phyloP scores from a whole-genome alignment of 1,140 invertebrate species.

The Frieseomelitta varia region DNA sequence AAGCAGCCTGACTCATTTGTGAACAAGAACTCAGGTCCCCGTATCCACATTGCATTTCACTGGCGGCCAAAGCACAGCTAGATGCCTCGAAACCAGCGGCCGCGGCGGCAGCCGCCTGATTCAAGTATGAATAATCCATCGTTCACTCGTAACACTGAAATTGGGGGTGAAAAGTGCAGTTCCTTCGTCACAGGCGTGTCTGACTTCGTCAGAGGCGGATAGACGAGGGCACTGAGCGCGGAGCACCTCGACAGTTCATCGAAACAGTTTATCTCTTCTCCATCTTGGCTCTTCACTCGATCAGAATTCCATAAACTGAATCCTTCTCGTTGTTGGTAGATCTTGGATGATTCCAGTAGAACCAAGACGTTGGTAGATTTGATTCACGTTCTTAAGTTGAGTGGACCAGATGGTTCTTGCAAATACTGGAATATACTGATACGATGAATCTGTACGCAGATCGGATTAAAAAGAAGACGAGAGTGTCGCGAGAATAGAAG shows the following conservation, averaged over 20 bases:
- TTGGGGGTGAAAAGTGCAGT: not conserved
- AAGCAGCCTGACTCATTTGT: constrained; percentile 91
- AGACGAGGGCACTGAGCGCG: not conserved
- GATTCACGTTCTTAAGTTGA: not conserved
- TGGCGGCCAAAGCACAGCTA: constrained; percentile 85
- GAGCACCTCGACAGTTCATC: constrained; percentile 26
- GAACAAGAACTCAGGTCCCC: constrained; percentile 92
- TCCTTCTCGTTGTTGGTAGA: not conserved
- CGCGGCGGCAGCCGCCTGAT: constrained; percentile 85
- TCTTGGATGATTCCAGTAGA: not conserved
- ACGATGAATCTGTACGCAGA: not conserved
- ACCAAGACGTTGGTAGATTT: not conserved
- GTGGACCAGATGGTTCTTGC: not conserved
- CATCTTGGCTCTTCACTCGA: not conserved
- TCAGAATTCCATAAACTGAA: not conserved
- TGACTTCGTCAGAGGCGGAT: not conserved
- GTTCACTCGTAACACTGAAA: constrained; percentile 1
- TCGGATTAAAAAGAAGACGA: not conserved
- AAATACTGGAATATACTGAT: not conserved
- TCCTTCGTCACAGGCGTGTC: not conserved
- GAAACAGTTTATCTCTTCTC: not conserved
- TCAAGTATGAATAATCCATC: constrained; percentile 89
- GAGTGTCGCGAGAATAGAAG: not conserved
- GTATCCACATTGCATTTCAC: constrained; percentile 90
- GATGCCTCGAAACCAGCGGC: constrained; percentile 85